phyloP scores from a whole-genome alignment of 2,888 invertebrate species.

The Stenodema calcarata region DNA sequence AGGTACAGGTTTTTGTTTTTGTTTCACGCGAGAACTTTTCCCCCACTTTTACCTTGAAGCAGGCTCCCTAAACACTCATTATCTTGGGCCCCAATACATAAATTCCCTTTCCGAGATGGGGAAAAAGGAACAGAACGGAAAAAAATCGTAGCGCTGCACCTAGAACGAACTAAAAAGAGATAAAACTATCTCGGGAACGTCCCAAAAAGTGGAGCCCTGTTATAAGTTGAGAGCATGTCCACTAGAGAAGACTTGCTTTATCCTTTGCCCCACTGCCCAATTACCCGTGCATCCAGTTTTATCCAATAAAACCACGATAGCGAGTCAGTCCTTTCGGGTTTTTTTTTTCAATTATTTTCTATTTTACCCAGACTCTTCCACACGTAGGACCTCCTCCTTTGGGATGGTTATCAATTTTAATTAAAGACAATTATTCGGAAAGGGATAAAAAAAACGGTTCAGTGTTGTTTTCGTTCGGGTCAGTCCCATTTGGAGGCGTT shows the following conservation, averaged over 20 bases:
- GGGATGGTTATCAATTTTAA: not conserved
- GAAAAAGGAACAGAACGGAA: not conserved
- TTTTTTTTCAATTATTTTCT: not conserved
- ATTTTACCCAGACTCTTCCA: not conserved
- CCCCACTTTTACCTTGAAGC: not conserved
- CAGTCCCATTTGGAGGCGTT: not conserved
- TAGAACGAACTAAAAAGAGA: slow-evolving; percentile 1
- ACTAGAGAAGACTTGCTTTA: not conserved
- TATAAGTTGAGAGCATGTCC: slow-evolving; percentile 22
- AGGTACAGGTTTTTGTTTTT: not conserved
- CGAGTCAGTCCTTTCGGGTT: not conserved
- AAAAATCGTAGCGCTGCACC: not conserved
- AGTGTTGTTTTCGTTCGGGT: not conserved
- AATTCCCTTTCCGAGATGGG: not conserved
- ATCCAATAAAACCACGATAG: slow-evolving; percentile 1
- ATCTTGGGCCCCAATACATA: not conserved
- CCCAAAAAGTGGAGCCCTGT: not conserved
- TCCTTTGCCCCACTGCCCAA: slow-evolving; percentile 16
- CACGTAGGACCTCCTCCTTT: not conserved
- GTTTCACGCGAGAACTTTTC: not conserved
- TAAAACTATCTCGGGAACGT: not conserved
- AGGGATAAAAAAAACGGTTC: not conserved
- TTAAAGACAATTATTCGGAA: not conserved
- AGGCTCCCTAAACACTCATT: not conserved
- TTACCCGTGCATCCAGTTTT: slow-evolving; percentile 28